Conservation (phyloP, 2,797 vertebrate species). For the Melopsittacus undulatus region DNA sequence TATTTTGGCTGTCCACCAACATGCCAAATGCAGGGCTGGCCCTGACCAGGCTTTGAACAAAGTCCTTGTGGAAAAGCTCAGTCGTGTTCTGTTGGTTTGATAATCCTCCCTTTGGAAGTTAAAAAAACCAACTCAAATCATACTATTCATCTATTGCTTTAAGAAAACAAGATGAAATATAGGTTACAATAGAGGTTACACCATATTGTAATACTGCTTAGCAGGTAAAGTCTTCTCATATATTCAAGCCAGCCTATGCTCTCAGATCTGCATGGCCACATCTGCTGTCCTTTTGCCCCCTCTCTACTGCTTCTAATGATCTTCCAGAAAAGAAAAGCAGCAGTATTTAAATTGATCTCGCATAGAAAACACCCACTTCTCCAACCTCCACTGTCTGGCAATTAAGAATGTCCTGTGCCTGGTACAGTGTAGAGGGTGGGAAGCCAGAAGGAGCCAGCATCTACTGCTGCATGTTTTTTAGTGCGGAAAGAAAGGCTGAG, state of each 20-base stretch:
- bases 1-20: not conserved
- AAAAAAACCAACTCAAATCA: not conserved
- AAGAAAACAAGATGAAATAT: not conserved
- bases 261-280: not conserved
- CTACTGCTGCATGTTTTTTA: not conserved
- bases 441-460: not conserved
- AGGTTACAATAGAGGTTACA: not conserved
- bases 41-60: not conserved
- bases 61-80: not conserved
- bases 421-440: not conserved
- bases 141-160: not conserved
- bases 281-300: not conserved
- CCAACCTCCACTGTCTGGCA: not conserved
- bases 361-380: not conserved
- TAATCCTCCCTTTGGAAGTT: not conserved
- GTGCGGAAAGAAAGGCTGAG: not conserved
- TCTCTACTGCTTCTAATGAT: not conserved
- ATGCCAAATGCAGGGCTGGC: not conserved
- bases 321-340: not conserved
- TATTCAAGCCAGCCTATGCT: not conserved
- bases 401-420: not conserved
- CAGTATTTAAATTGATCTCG: not conserved
- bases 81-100: not conserved
- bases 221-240: not conserved
- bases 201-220: rapidly evolving